These are phyloP conservation scores for Anthopleura xanthogrammica DNA, from an alignment of 92 coral and sea anemone species.

Conservation along the genomic window DNA sequence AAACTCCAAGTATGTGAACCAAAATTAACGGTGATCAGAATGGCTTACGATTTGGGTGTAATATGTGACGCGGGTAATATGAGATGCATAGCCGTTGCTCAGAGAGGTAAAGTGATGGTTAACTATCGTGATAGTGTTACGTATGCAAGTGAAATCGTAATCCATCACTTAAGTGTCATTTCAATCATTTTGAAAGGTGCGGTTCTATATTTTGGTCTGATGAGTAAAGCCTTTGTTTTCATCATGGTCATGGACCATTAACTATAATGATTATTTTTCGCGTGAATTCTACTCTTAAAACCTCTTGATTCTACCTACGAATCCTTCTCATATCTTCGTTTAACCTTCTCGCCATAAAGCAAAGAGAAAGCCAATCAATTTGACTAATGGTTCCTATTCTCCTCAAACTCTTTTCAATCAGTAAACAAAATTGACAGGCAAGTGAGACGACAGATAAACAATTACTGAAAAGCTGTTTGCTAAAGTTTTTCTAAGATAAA, in stretches of 20 bases:
- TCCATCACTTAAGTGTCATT: conserved; percentile 21
- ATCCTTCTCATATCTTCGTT: background rate
- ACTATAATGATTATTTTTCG: background rate
- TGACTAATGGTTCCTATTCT: conserved; percentile 31
- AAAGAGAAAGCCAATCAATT: conserved; percentile 17
- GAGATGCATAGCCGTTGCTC: conserved; percentile 19
- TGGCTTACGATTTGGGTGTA: conserved; percentile 31
- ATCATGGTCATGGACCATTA: background rate
- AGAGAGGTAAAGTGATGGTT: background rate
- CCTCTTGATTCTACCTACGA: background rate
- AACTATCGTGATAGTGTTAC: conserved; percentile 14
- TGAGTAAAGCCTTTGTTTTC: background rate
- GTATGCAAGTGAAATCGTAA: conserved; percentile 26
- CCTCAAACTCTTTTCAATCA: background rate
- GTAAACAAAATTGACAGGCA: conserved; percentile 25
- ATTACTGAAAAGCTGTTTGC: conserved; percentile 16
- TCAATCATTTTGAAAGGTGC: conserved; percentile 24
- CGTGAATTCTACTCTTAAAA: background rate
- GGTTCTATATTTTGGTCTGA: background rate
- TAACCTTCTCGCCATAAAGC: background rate
- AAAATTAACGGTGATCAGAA: conserved; percentile 29
- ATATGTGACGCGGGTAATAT: conserved; percentile 33
- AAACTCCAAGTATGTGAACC: background rate
- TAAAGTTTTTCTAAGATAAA: conserved; percentile 11
- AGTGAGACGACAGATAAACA: conserved; percentile 10